These are phyloP conservation scores for Stenichneumon culpator DNA, from an alignment of 2,888 invertebrate genomes.

Conservation along the genomic window DNA sequence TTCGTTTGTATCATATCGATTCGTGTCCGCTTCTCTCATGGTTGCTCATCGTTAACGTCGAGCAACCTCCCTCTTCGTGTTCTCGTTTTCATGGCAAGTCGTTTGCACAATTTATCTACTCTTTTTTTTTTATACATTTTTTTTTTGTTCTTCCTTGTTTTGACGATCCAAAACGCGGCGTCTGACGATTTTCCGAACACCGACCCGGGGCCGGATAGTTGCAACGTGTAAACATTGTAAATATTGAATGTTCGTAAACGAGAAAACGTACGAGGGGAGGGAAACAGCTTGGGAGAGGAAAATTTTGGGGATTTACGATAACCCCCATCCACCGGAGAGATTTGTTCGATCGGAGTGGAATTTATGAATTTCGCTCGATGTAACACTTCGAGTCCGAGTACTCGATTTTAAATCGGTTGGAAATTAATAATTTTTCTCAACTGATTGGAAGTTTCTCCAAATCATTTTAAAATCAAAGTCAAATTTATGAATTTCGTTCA, in stretches of 20 bases:
- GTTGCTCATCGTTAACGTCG: slow-evolving; percentile 53
- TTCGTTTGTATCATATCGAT: slow-evolving; percentile 66
- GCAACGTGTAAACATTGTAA: slow-evolving; percentile 64
- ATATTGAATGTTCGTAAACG: slow-evolving; percentile 63
- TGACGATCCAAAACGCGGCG: not conserved
- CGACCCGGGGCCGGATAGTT: slow-evolving; percentile 4
- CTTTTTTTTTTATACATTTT: slow-evolving; percentile 42
- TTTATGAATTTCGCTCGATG: not conserved
- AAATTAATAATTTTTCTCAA: too few relatives aligned
- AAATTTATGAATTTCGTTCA: too few relatives aligned
- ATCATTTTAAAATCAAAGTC: too few relatives aligned
- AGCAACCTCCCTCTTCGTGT: slow-evolving; percentile 15
- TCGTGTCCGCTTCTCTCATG: slow-evolving; percentile 54
- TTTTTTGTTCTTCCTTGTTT: slow-evolving; percentile 4
- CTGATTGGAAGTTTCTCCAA: too few relatives aligned
- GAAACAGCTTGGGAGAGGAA: not conserved
- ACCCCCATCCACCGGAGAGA: slow-evolving; percentile 1
- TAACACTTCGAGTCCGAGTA: too few relatives aligned
- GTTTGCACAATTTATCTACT: not conserved
- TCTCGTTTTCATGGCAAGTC: slow-evolving; percentile 24
- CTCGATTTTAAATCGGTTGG: too few relatives aligned
- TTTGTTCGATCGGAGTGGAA: not conserved
- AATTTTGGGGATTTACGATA: slow-evolving; percentile 37
- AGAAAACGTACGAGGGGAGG: slow-evolving; percentile 4
- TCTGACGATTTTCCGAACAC: not conserved